A percentile compares a stretch with the other conserved stretches of the same genome.
These are phyloP conservation scores for Macaria liturata DNA, from an alignment of 2,888 invertebrate genomes.

Conservation along the genomic window DNA sequence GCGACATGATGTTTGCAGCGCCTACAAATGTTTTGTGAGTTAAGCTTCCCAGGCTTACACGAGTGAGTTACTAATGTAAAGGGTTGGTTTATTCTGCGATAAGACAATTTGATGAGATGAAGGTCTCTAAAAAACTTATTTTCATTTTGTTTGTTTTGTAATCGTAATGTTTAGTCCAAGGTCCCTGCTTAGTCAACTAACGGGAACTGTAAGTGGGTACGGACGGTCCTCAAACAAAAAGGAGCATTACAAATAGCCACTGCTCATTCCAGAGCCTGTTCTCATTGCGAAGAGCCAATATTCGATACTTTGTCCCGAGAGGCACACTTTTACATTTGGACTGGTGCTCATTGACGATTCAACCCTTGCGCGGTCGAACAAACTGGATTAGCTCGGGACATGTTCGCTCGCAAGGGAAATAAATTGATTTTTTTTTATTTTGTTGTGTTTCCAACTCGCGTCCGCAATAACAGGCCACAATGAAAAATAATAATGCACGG, in stretches of 20 bases:
- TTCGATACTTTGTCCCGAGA: conserved; percentile 67
- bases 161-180: conserved; percentile 25
- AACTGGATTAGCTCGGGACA: conserved; percentile 80
- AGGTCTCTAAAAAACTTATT: not conserved
- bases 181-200: conserved; percentile 30
- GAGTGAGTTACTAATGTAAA: too few species aligned
- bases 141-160: conserved; percentile 1
- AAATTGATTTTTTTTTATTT: conserved; percentile 78
- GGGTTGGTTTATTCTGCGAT: too few species aligned
- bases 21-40: too few species aligned
- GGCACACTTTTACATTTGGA: conserved; percentile 75
- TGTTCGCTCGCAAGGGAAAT: conserved; percentile 78
- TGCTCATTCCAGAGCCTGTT: conserved; percentile 57
- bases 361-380: conserved; percentile 81
- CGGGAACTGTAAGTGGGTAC: conserved; percentile 30
- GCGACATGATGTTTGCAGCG: not conserved
- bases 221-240: conserved; percentile 43
- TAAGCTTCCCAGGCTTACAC: too few species aligned
- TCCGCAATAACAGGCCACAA: conserved; percentile 69
- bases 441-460: conserved; percentile 64
- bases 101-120: too few species aligned
- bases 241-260: conserved; percentile 61
- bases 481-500: conserved; percentile 69
- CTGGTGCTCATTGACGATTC: conserved; percentile 79
- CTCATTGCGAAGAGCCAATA: conserved; percentile 69